phyloP scores from a whole-genome alignment of 2,797 vertebrate species.

The Chelon auratus region DNA sequence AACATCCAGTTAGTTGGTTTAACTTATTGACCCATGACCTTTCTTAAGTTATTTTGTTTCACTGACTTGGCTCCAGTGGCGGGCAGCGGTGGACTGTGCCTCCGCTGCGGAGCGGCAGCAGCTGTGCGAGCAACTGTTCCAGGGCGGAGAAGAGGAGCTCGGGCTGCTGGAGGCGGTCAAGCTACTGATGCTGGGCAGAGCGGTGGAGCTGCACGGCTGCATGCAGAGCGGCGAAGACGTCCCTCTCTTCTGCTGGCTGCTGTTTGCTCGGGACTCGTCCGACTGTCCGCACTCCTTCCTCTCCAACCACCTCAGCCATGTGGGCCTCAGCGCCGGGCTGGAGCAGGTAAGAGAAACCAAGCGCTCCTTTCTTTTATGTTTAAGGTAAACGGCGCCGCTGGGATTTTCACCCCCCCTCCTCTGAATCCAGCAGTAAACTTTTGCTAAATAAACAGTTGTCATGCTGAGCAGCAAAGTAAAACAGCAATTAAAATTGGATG shows the following conservation, averaged over 20 bases:
- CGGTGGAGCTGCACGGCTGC: conserved; percentile 87
- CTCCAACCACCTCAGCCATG: conserved; percentile 93
- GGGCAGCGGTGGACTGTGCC: conserved; percentile 82
- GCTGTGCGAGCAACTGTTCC: conserved; percentile 90
- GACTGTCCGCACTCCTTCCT: conserved; percentile 90
- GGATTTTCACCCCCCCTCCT: not conserved
- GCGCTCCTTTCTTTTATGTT: not conserved
- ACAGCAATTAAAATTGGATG: not conserved
- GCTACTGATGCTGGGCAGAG: conserved; percentile 93
- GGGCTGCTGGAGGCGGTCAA: conserved; percentile 95
- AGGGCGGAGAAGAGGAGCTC: conserved; percentile 92
- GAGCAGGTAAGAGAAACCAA: conserved; percentile 88
- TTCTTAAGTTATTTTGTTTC: not conserved
- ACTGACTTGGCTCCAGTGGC: conserved; percentile 84
- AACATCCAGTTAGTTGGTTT: too few species aligned
- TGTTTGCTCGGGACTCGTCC: conserved; percentile 96
- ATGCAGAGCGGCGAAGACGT: conserved; percentile 89
- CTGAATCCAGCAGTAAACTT: not conserved
- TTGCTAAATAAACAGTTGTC: not conserved
- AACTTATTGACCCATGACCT: too few species aligned
- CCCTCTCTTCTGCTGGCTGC: conserved; percentile 94
- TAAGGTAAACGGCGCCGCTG: conserved; percentile 4
- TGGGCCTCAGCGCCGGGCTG: conserved; percentile 93
- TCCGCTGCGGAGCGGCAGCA: conserved; percentile 81
- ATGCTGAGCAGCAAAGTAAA: not conserved